A percentile compares a stretch with the other conserved stretches of the same genome.
Evolutionary conservation across 2,113 vertebrate genomes (phyloP).

Genomic region (Corvus cornix): DNA sequence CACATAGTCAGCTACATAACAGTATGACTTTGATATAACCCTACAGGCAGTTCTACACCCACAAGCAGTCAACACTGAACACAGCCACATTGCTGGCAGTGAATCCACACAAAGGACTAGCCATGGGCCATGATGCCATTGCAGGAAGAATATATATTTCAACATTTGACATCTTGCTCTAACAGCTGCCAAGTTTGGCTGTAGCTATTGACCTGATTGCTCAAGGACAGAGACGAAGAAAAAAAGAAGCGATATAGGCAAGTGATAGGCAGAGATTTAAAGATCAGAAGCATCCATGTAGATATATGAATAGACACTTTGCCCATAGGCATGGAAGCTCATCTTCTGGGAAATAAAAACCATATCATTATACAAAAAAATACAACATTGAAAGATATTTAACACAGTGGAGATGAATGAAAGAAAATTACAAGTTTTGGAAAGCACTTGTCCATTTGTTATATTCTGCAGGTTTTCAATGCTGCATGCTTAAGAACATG

Average conservation of each 20-base stretch:
- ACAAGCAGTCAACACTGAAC: neutral
- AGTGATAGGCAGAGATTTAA: conserved; percentile 3
- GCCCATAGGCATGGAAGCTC: rapidly evolving
- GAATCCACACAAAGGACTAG: conserved; percentile 49
- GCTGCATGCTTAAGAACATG: neutral
- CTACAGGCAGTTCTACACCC: neutral
- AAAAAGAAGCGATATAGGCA: neutral
- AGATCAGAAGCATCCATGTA: neutral
- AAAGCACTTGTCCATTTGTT: neutral
- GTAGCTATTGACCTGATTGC: conserved; percentile 49
- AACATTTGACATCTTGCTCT: conserved; percentile 59
- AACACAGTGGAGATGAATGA: neutral
- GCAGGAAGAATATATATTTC: conserved; percentile 66
- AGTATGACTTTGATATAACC: conserved; percentile 51
- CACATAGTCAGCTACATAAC: conserved; percentile 13
- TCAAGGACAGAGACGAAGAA: conserved; percentile 55
- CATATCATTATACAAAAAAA: neutral
- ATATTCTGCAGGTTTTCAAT: neutral
- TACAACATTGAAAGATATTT: neutral
- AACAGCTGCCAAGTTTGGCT: conserved; percentile 64
- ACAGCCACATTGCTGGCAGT: neutral
- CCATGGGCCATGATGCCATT: conserved; percentile 31
- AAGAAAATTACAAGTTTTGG: neutral
- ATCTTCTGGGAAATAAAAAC: neutral
- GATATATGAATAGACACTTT: neutral